These are phyloP conservation scores for Leptodactylus fallax DNA, from an alignment of 2,797 vertebrate species.

Conservation along the genomic window DNA sequence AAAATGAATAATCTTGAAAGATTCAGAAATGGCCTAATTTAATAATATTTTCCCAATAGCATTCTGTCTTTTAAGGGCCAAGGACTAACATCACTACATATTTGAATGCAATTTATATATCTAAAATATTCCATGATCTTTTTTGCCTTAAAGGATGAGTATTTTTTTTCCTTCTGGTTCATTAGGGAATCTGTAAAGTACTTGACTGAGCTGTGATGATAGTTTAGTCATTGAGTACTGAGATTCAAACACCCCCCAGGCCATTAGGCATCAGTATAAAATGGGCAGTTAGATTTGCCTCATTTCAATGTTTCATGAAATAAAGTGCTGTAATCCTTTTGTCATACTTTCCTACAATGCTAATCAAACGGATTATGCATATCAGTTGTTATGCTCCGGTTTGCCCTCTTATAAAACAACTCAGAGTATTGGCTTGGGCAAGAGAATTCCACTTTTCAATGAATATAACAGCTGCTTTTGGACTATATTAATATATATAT, in stretches of 20 bases:
- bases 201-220: slow-evolving; percentile 60
- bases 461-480: slow-evolving; percentile 12
- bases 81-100: slow-evolving; percentile 9
- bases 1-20: slow-evolving; percentile 59
- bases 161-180: slow-evolving; percentile 57
- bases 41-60: background rate
- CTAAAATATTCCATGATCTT: slow-evolving; percentile 46
- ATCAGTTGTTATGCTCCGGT: slow-evolving; percentile 48
- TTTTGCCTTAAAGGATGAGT: slow-evolving; percentile 37
- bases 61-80: slow-evolving; percentile 59
- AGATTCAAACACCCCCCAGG: slow-evolving; percentile 54
- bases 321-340: slow-evolving; percentile 51
- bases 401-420: slow-evolving; percentile 54
- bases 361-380: slow-evolving; percentile 63
- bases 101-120: slow-evolving; percentile 39
- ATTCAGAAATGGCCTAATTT: slow-evolving; percentile 45
- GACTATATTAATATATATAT: too few species aligned
- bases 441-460: slow-evolving; percentile 17
- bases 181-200: slow-evolving; percentile 57
- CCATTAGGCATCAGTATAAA: slow-evolving; percentile 56
- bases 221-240: slow-evolving; percentile 52
- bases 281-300: background rate
- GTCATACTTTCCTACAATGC: slow-evolving; percentile 58
- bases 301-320: slow-evolving; percentile 58
- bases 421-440: background rate